Evolutionary conservation across 2,888 invertebrate species (phyloP).

Genomic region (Scaptomyza flava): DNA sequence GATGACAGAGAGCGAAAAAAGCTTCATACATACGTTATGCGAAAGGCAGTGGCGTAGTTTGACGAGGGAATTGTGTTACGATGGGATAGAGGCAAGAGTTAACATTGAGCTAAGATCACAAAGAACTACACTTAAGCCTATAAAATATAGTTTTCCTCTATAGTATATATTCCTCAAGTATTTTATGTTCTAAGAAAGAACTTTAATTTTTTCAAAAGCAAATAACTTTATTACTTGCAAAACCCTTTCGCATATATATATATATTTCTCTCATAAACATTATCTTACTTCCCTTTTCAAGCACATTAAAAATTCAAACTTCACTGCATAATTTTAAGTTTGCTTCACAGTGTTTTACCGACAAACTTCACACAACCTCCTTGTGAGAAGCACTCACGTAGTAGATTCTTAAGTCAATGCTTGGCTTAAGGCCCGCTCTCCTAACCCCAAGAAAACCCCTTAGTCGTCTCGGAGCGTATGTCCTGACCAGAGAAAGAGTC

Average conservation of each 20-base stretch:
- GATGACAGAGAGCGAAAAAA: neutral
- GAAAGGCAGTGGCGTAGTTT: slow-evolving; percentile 31
- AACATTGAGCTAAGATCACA: neutral
- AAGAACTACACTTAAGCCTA: neutral
- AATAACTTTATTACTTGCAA: neutral
- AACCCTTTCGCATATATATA: too few relatives aligned
- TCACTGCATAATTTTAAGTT: slow-evolving; percentile 40
- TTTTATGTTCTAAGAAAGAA: too few relatives aligned
- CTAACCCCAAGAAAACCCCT: slow-evolving; percentile 1
- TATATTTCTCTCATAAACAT: neutral
- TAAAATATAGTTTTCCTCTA: too few relatives aligned
- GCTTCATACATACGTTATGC: slow-evolving; percentile 4
- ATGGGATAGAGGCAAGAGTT: neutral
- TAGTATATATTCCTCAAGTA: too few relatives aligned
- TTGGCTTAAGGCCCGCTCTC: neutral
- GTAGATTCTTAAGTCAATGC: slow-evolving; percentile 45
- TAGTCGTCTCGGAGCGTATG: slow-evolving; percentile 6
- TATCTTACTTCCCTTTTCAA: neutral
- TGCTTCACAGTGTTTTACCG: slow-evolving; percentile 60
- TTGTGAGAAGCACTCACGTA: slow-evolving; percentile 48
- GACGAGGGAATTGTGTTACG: neutral
- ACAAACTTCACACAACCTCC: slow-evolving; percentile 59
- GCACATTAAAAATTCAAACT: neutral
- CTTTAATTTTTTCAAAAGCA: too few relatives aligned
- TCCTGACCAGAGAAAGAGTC: slow-evolving; percentile 19